Conservation (phyloP, 2,797 vertebrate genomes). For the Argentina silus region DNA sequence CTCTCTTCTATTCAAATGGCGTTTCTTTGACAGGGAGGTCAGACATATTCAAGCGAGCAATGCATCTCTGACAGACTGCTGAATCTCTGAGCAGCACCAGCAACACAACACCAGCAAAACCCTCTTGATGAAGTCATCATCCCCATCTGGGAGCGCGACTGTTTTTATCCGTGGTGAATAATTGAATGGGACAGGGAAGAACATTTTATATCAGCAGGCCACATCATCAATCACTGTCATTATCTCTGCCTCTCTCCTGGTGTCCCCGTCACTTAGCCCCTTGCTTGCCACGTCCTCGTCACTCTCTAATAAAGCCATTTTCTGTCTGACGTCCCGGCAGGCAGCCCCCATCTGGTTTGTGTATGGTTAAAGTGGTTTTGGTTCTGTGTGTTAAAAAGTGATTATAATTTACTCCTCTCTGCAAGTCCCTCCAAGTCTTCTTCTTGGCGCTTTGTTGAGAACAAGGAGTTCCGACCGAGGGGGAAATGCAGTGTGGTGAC, state of each 20-base stretch:
- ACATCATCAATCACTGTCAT: conserved; percentile 70
- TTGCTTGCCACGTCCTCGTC: conserved; percentile 37
- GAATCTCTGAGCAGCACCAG: conserved; percentile 44
- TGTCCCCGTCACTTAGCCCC: conserved; percentile 49
- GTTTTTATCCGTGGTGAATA: conserved; percentile 62
- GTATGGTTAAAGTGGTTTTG: conserved; percentile 59
- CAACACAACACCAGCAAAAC: conserved; percentile 19
- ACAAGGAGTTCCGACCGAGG: conserved; percentile 37
- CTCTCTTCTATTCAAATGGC: conserved; percentile 63
- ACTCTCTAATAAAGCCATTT: conserved; percentile 54
- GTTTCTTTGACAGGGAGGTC: conserved; percentile 61
- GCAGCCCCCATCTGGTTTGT: conserved; percentile 60
- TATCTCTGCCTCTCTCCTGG: conserved; percentile 45
- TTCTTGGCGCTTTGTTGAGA: conserved; percentile 34
- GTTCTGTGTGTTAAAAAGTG: conserved; percentile 64
- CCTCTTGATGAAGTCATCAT: conserved; percentile 69
- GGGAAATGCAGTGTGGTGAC: conserved; percentile 61
- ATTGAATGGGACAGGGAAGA: conserved; percentile 66
- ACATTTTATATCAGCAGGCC: conserved; percentile 65
- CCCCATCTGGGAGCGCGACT: conserved; percentile 42
- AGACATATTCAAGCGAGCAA: conserved; percentile 28
- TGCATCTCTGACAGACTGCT: conserved; percentile 36
- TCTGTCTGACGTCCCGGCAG: conserved; percentile 51
- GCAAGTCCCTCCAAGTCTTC: conserved; percentile 29
- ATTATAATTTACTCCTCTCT: conserved; percentile 55